phyloP scores from a whole-genome alignment of 2,797 vertebrate species.

The Hephaestus fuliginosus region DNA sequence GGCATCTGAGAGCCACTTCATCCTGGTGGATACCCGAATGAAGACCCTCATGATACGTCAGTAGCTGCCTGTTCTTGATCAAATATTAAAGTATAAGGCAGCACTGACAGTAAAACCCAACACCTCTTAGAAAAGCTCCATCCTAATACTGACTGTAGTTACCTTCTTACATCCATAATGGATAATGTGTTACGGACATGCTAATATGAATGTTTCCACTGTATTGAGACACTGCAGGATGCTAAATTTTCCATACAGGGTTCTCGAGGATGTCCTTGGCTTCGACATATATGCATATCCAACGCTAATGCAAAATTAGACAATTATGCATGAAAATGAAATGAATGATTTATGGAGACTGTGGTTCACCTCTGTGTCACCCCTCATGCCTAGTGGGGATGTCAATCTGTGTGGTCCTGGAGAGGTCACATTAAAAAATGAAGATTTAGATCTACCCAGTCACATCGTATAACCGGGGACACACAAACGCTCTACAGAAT shows the following conservation, averaged over 20 bases:
- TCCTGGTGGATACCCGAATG: constrained; percentile 23
- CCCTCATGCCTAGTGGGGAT: constrained; percentile 32
- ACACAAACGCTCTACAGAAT: neutral
- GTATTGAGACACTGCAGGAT: constrained; percentile 16
- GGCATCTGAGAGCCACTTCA: constrained; percentile 39
- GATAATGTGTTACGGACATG: constrained; percentile 56
- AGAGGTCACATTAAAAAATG: constrained; percentile 32
- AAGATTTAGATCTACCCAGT: neutral
- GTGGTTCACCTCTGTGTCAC: constrained; percentile 73
- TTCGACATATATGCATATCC: constrained; percentile 10
- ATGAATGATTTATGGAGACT: constrained; percentile 73
- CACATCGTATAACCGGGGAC: neutral
- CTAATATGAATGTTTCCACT: constrained; percentile 39
- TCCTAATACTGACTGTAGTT: constrained; percentile 41
- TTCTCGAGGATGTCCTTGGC: constrained; percentile 19
- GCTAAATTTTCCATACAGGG: constrained; percentile 63
- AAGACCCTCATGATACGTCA: constrained; percentile 49
- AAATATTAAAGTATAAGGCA: constrained; percentile 72
- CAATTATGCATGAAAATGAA: constrained; percentile 60
- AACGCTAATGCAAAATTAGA: constrained; percentile 64
- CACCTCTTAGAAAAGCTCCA: constrained; percentile 40
- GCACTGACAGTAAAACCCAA: constrained; percentile 49
- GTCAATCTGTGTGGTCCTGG: constrained; percentile 16
- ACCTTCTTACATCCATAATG: constrained; percentile 59
- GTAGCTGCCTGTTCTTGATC: constrained; percentile 56